These are phyloP conservation scores for Calliopum simillimum DNA, from an alignment of 2,888 invertebrate genomes.

Conservation along the genomic window DNA sequence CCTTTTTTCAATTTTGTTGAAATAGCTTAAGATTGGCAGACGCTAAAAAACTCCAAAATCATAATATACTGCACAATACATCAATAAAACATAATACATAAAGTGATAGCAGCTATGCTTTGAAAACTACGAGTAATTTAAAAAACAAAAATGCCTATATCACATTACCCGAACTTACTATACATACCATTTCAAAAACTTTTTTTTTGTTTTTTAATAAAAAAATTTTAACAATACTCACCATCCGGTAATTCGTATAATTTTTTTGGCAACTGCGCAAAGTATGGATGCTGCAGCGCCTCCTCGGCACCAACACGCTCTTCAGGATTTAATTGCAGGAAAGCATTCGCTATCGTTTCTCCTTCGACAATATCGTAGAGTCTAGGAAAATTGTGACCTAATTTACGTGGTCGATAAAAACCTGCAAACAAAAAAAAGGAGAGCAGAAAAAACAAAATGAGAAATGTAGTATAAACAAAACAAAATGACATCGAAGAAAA, in stretches of 20 bases:
- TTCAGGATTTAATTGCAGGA: constrained; percentile 88
- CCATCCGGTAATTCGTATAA: constrained; percentile 93
- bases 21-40: too few relatives aligned
- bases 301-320: constrained; percentile 87
- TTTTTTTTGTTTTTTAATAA: too few relatives aligned
- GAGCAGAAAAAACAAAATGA: background rate
- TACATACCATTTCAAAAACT: too few relatives aligned
- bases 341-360: constrained; percentile 85
- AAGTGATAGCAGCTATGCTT: too few relatives aligned
- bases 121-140: too few relatives aligned
- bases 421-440: constrained; percentile 66
- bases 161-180: too few relatives aligned
- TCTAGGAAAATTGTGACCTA: constrained; percentile 89
- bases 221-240: constrained; percentile 68
- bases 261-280: constrained; percentile 88
- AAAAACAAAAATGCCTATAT: too few relatives aligned
- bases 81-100: too few relatives aligned
- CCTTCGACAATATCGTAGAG: constrained; percentile 91
- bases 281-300: constrained; percentile 91
- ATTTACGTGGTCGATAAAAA: constrained; percentile 79
- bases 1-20: too few relatives aligned
- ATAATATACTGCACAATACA: too few relatives aligned
- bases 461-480: background rate
- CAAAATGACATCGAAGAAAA: background rate
- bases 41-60: too few relatives aligned